Evolutionary conservation across 2,113 vertebrate species (phyloP), one percentile per base, ranked within the genome.

Genomic region (Collichthys lucidus): DNA sequence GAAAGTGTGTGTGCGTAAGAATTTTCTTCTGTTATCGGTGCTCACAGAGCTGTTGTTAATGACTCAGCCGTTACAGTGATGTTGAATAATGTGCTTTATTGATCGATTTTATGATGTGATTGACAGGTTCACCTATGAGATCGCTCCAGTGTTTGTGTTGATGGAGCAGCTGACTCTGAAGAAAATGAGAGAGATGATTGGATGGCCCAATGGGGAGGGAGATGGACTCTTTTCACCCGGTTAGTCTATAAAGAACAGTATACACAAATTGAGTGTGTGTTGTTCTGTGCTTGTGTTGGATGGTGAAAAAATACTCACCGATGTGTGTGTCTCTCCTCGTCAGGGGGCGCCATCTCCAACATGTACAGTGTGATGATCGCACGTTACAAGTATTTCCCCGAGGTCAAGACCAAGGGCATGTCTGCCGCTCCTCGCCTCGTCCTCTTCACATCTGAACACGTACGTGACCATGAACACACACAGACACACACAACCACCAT

Each of bases 281-380:
- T 11, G 3, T 17, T 31, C 8, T 40, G 44, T 14, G 44, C 12
- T 11, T 46, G 44, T 47, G 77, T 68, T 79, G 35, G 35, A 40
- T 40, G 35, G 35, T 40, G 35, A 40, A 40, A 40, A 40, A 40
- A 40, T 40, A 40, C 35, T 40, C 35, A 40, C 82, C 89, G 73
- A 79, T 15, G 22, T 67, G 17, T 81, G 20, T 77, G 70, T 72
- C 72, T 82, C 76, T 75, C 78, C 80, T 85, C 83, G 62, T 84
- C 79, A 99, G 98, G 98, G 77, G 98, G 98, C 52, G 98, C 98
- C 0, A 99, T 99, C 92, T 99, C 98, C 79, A 99, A 99, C 92
- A 98, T 99, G 98, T 99, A 99, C 95, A 98, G 98, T 68, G 97
- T 99, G 93, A 99, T 99, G 98, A 97, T 98, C 3, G 98, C 98